Evolutionary conservation across 2,888 invertebrate genomes (phyloP).

Genomic region (Camptogramma bilineatum): DNA sequence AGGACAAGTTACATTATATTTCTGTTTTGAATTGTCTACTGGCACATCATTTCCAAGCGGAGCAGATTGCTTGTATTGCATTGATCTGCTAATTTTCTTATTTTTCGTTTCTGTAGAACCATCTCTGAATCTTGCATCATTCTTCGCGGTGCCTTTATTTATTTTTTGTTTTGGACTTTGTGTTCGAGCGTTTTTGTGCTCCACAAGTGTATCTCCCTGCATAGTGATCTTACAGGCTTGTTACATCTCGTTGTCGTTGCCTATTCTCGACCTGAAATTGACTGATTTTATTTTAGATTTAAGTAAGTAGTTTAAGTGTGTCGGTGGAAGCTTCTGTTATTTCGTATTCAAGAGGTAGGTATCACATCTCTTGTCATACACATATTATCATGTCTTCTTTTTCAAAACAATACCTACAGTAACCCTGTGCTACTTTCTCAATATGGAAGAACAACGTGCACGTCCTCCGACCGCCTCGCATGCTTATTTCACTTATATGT

Average conservation of each 20-base stretch:
- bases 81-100: constrained; percentile 7
- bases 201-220: constrained; percentile 9
- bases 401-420: constrained; percentile 9
- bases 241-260: not conserved
- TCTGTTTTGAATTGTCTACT: not conserved
- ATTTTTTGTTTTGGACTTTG: constrained; percentile 7
- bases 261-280: too few relatives aligned
- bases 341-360: constrained; percentile 16
- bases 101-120: not conserved
- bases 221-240: not conserved
- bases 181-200: not conserved
- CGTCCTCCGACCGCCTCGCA: constrained; percentile 5
- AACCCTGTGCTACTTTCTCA: constrained; percentile 12
- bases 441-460: constrained; percentile 9
- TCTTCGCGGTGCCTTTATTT: not conserved
- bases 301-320: not conserved
- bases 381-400: constrained; percentile 13
- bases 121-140: not conserved
- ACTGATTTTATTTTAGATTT: not conserved
- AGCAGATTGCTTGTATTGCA: constrained; percentile 7
- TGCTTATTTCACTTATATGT: constrained; percentile 3
- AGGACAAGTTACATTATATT: constrained; percentile 2
- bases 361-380: constrained; percentile 11
- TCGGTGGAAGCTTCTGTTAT: constrained; percentile 15
- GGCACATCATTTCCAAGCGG: constrained; percentile 5